These are phyloP conservation scores for Synergus umbraculus DNA, from an alignment of 2,888 invertebrate genomes.

Conservation along the genomic window DNA sequence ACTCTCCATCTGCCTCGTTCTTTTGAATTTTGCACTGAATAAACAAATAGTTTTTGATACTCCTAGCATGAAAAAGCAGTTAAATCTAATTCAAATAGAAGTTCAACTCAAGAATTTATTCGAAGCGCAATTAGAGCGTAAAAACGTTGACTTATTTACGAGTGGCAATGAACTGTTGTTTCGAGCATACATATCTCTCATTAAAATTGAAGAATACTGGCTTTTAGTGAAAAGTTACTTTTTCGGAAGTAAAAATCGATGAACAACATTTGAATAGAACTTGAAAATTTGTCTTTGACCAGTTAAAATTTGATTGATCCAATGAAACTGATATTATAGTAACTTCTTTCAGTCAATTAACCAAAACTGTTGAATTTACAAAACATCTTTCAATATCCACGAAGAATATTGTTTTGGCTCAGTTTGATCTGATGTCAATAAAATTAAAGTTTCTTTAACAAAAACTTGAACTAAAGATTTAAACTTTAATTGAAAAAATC, in stretches of 20 bases:
- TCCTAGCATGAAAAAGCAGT: background rate
- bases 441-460: too few species aligned
- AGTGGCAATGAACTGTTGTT: slow-evolving; percentile 33
- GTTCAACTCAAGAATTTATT: slow-evolving; percentile 26
- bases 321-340: too few species aligned
- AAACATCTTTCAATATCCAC: too few species aligned
- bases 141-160: slow-evolving; percentile 38
- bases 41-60: slow-evolving; percentile 5
- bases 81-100: slow-evolving; percentile 31
- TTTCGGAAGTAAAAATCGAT: background rate
- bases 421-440: too few species aligned
- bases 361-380: too few species aligned
- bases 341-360: too few species aligned
- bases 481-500: too few species aligned
- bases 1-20: background rate
- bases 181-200: slow-evolving; percentile 8
- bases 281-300: too few species aligned
- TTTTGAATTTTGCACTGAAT: background rate
- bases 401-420: too few species aligned
- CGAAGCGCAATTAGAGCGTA: slow-evolving; percentile 35
- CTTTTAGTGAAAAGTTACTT: background rate
- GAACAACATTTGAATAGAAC: background rate
- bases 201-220: slow-evolving; percentile 30
- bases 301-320: too few species aligned
- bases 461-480: too few species aligned